Evolutionary conservation across 1,140 invertebrate species (phyloP).

Genomic region (Heliothis virescens): DNA sequence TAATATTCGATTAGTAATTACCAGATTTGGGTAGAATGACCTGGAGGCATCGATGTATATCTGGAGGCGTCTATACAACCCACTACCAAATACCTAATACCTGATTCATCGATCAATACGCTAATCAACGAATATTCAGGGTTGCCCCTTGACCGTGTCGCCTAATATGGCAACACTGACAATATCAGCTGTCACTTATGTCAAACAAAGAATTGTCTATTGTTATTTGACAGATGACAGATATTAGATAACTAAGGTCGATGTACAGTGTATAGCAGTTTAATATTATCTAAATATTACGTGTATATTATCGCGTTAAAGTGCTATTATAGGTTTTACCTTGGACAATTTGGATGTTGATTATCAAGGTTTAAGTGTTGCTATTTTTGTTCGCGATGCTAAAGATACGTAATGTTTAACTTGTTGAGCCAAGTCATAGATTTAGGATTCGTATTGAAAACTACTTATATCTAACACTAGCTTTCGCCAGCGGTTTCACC

Average conservation of each 20-base stretch:
- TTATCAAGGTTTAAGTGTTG: too few relatives aligned
- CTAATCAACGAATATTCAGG: conserved; percentile 21
- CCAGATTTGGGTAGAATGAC: too few relatives aligned
- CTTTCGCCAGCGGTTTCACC: too few relatives aligned
- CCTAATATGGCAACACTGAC: conserved; percentile 28
- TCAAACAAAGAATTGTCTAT: conserved; percentile 8
- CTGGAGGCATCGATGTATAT: too few relatives aligned
- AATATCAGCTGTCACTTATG: conserved; percentile 18
- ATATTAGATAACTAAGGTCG: background rate
- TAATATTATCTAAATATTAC: background rate
- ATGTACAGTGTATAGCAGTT: background rate
- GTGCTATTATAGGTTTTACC: too few relatives aligned
- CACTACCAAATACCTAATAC: background rate
- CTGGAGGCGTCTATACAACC: background rate
- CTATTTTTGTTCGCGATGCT: too few relatives aligned
- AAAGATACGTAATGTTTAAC: too few relatives aligned
- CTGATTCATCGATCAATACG: conserved; percentile 1
- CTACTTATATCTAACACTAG: too few relatives aligned
- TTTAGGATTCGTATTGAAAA: too few relatives aligned
- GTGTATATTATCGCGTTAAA: background rate
- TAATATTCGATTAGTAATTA: too few relatives aligned
- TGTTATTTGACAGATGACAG: conserved; percentile 8
- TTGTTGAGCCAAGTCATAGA: too few relatives aligned
- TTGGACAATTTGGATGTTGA: too few relatives aligned
- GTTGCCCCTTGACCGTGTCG: conserved; percentile 29